Evolutionary conservation across 2,113 vertebrate genomes (phyloP), one percentile per base, ranked within the genome.

Genomic region (Peromyscus maniculatus): DNA sequence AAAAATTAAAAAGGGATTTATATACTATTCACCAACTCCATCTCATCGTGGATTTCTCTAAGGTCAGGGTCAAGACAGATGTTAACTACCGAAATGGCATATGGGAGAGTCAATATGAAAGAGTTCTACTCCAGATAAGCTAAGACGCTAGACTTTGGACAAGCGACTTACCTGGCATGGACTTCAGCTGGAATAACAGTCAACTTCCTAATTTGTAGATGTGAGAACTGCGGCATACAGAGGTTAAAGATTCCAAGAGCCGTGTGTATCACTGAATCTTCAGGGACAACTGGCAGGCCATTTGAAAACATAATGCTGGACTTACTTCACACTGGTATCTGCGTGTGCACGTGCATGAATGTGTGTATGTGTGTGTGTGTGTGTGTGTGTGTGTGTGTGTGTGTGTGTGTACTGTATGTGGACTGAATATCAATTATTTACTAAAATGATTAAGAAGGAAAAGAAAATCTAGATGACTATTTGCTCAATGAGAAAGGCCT

Each of bases 41-140:
- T 91, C 57, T 75, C 87, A 67, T 24, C 24, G 90, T 67, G n/a
- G 26, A 80, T 69, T 92, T 92, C 55, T 80, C 57, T 87, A 87
- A 16, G 57, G 57, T 46, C 66, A 87, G 13, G 24, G 46, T 69
- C 72, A 93, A 66, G 43, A 92, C 26, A 78, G 69, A 87, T 66
- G 64, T 72, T 13, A 72, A n/a, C 31, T 62, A 80, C 39, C 46
- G 2, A 89, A 89, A 86, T 31, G 31, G 21, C 55, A 87, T 1
- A 22, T 8, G 15, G 15, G 74, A 84, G 2, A 87, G 24, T 72
- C 26, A 5, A 62, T 17, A 33, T 9, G 10, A 46, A 75, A 64
- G 52, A 89, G 13, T 74, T 92, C 55, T 49, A n/a, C 22, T 79
- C n/a, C 43, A 66, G 49, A 79, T 71, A 0, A 91, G 36, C 39